phyloP scores from a whole-genome alignment of 2,797 vertebrate genomes.

The Myiothlypis coronata region DNA sequence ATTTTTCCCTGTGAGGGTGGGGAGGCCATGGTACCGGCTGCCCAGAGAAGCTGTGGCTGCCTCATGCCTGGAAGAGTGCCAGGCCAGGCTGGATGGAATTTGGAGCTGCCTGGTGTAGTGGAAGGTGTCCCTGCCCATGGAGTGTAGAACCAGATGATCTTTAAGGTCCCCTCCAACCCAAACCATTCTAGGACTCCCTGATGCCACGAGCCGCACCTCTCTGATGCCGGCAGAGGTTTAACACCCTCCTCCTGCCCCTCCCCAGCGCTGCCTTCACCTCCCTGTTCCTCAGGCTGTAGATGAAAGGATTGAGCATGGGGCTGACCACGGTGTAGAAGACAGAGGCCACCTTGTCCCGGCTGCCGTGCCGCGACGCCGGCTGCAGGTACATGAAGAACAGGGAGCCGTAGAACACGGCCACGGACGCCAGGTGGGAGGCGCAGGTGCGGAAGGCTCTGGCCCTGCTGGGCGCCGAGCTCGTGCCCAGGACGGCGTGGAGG shows the following conservation, averaged over 20 bases:
- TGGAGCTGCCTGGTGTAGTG: too few species aligned
- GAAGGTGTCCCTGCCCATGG: neutral
- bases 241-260: neutral
- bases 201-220: neutral
- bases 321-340: neutral
- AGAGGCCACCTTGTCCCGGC: neutral
- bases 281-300: conserved; percentile 33
- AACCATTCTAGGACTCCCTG: neutral
- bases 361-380: neutral
- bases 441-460: conserved; percentile 44
- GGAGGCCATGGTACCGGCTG: neutral
- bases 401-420: conserved; percentile 6
- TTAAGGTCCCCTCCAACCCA: neutral
- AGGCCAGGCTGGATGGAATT: neutral
- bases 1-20: neutral
- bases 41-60: neutral
- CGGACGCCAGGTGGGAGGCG: neutral
- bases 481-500: neutral
- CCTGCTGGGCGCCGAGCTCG: neutral
- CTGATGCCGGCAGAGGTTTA: fast-evolving
- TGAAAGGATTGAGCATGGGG: conserved; percentile 45
- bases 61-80: neutral
- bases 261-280: conserved; percentile 2
- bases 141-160: neutral
- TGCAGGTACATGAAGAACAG: conserved; percentile 10